Percentiles rank a stretch among this genome's conserved stretches.
Conservation (phyloP, 1,140 invertebrate genomes). For the Drosophila watanabei region DNA sequence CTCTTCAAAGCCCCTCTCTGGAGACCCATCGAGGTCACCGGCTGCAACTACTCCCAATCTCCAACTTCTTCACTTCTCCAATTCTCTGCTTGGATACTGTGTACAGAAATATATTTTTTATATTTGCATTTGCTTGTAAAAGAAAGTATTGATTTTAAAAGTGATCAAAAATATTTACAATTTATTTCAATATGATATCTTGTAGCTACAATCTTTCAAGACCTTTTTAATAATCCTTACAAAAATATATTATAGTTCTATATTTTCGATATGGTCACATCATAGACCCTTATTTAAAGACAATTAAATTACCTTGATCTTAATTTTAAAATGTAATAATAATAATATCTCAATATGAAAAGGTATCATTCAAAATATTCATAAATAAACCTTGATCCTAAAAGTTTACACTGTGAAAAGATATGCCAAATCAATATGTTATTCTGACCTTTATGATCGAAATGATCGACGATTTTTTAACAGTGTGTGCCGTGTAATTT, state of each 20-base stretch:
- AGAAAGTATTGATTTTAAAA: slow-evolving; percentile 4
- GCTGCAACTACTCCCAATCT: slow-evolving; percentile 25
- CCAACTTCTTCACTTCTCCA: slow-evolving; percentile 16
- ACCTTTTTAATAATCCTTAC: not conserved
- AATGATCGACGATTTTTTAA: slow-evolving; percentile 7
- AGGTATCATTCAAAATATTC: not conserved
- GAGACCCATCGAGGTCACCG: slow-evolving; percentile 28
- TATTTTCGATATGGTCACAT: no score
- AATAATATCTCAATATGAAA: not conserved
- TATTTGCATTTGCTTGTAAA: not conserved
- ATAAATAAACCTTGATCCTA: slow-evolving; percentile 9
- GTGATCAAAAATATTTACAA: not conserved
- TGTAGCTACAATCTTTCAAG: not conserved
- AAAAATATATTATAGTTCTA: no score
- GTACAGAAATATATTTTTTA: slow-evolving; percentile 7
- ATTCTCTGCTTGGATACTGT: slow-evolving; percentile 3
- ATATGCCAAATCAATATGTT: not conserved
- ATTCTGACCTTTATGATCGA: slow-evolving; percentile 16
- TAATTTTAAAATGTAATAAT: not conserved
- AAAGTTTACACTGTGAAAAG: not conserved
- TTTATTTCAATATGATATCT: no score
- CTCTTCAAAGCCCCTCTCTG: slow-evolving; percentile 26
- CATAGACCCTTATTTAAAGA: not conserved
- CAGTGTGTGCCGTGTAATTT: slow-evolving; percentile 32
- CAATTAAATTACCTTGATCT: not conserved